Base-by-base conservation (phyloP, 2,113 vertebrate genomes). In the Gasterosteus aculeatus region DNA sequence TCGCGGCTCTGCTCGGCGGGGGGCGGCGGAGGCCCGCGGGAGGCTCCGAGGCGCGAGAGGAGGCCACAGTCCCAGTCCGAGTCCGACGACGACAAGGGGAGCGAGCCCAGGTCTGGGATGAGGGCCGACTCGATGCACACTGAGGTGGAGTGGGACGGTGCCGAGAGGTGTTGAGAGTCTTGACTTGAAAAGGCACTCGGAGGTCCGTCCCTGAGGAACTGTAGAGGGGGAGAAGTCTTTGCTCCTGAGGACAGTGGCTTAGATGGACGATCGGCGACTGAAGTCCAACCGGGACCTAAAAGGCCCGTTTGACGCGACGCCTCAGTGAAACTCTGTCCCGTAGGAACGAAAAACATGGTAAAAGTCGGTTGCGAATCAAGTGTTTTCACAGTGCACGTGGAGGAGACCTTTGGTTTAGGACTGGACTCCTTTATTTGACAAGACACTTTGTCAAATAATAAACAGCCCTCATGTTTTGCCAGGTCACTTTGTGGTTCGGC, bases 41-140 rank as follows among this genome's bases (percentile, higher is more conserved):
- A 35, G 0, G 79, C 53, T 0, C 4, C n/a, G 0, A 83, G 85
- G 0, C 60, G 63, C 0, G 91, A 86, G 68, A 95, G 57, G 64
- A 96, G 87, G 62, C 89, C 88, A 1, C 84, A 72, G 67, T 90
- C 94, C 93, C 92, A 93, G 71, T 90, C 90, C 0, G 93, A 92
- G 53, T 88, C 89, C 0, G 59, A 94, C 8, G 91, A 93, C 3
- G 53, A 82, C 0, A 81, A 42, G 53, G 87, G 87, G 72, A 72
- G 78, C 0, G 16, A n/a, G 0, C 75, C 83, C 2, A 91, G 11
- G 81, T 93, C 83, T 1, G 94, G 93, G 71, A 69, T 5, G 0
- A 69, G 88, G 4, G 73, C 77, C 0, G 93, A 80, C 35, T 94
- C 94, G n/a, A 94, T 93, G 82, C 86, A 85, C 56, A 92, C 22